phyloP scores from a whole-genome alignment of 1,140 invertebrate species.

The Cyclargus thomasi region DNA sequence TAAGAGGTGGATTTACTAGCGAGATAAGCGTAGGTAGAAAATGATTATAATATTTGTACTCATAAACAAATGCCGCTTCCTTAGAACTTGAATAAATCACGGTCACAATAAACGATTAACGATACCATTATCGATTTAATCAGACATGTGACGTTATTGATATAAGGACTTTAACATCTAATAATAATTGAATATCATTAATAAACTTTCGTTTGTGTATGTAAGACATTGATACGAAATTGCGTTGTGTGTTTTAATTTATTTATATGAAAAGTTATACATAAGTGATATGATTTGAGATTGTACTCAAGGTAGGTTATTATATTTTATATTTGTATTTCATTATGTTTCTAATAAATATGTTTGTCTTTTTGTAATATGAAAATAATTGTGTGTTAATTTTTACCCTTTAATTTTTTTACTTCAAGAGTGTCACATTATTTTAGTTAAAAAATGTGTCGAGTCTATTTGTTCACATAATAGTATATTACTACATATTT shows the following conservation, averaged over 20 bases:
- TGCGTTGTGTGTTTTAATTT: constrained; percentile 12
- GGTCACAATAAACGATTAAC: constrained; percentile 37
- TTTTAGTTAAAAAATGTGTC: too few species aligned
- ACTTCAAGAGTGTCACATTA: too few species aligned
- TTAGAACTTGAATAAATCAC: constrained; percentile 43
- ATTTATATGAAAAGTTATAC: constrained; percentile 7
- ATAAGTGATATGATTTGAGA: constrained; percentile 9
- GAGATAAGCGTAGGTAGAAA: constrained; percentile 5
- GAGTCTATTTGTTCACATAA: too few species aligned
- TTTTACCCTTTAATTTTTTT: not conserved
- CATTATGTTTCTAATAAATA: not conserved
- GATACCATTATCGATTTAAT: constrained; percentile 36
- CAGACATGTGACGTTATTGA: constrained; percentile 32
- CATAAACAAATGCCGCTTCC: constrained; percentile 28
- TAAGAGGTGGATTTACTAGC: not conserved
- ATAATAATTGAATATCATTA: constrained; percentile 24
- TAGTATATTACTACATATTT: too few species aligned
- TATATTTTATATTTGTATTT: constrained; percentile 5
- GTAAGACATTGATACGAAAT: constrained; percentile 21
- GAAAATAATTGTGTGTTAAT: not conserved
- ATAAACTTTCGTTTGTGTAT: constrained; percentile 21
- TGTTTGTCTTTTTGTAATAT: not conserved
- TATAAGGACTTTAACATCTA: constrained; percentile 26
- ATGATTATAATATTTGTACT: not conserved
- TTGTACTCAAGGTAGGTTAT: constrained; percentile 11